Evolutionary conservation across 2,888 invertebrate genomes (phyloP).

Genomic region (Callosobruchus maculatus): DNA sequence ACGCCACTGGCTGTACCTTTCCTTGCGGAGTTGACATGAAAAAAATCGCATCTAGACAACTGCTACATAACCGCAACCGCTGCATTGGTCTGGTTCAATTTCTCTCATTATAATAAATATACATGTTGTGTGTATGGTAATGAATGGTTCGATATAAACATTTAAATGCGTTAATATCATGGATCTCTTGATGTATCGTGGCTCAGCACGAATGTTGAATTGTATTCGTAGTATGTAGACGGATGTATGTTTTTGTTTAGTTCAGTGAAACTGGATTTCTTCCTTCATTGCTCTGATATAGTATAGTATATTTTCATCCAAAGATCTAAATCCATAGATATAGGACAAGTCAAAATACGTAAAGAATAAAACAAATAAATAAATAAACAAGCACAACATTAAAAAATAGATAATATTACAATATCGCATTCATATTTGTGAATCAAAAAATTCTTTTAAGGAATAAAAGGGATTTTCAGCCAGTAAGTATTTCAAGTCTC

Average conservation of each 20-base stretch:
- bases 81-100: conserved; percentile 9
- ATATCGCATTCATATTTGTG: no score
- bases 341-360: no score
- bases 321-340: no score
- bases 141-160: conserved; percentile 25
- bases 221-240: conserved; percentile 12
- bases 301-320: no score
- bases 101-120: conserved; percentile 24
- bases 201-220: conserved; percentile 12
- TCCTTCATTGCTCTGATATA: no score
- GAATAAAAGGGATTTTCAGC: no score
- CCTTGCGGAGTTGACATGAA: neutral
- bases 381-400: no score
- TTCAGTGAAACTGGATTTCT: neutral
- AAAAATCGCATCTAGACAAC: neutral
- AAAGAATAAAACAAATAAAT: no score
- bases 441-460: no score
- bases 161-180: conserved; percentile 23
- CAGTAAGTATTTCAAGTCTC: no score
- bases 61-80: neutral
- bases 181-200: conserved; percentile 18
- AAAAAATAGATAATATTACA: no score
- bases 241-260: neutral
- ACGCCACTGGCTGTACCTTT: neutral
- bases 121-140: conserved; percentile 14